These are phyloP conservation scores for Balaenoptera acutorostrata DNA, from an alignment of 2,113 vertebrate genomes.

Conservation along the genomic window DNA sequence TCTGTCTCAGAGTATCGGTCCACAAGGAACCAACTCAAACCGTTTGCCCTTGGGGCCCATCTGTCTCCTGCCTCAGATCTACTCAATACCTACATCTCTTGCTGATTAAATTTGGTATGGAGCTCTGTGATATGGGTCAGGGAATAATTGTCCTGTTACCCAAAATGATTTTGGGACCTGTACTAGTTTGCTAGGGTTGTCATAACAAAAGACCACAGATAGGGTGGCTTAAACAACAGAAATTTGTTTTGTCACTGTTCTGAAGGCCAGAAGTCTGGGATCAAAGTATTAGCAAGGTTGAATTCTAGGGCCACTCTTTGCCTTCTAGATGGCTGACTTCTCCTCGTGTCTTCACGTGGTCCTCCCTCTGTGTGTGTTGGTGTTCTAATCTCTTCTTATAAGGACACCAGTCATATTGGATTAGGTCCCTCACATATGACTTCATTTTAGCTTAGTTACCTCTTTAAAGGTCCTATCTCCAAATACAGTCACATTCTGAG, in stretches of 20 bases:
- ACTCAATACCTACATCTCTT: neutral
- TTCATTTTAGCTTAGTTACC: neutral
- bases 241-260: neutral
- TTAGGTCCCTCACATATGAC: neutral
- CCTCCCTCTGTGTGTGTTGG: neutral
- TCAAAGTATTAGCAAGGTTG: neutral
- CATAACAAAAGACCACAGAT: too few species aligned
- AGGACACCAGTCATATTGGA: neutral
- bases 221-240: neutral
- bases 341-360: neutral
- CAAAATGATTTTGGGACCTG: neutral
- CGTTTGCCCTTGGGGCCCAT: too few species aligned
- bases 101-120: neutral
- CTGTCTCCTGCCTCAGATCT: neutral
- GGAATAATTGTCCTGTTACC: neutral
- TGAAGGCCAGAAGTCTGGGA: neutral
- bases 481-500: neutral
- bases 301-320: neutral
- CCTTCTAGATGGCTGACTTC: neutral
- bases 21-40: too few species aligned
- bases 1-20: too few species aligned
- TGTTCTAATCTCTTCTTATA: neutral
- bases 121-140: neutral
- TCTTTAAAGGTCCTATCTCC: neutral
- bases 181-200: neutral